Base-by-base conservation (phyloP, 2,797 vertebrate species). In the Rhadinocentrus ornatus region DNA sequence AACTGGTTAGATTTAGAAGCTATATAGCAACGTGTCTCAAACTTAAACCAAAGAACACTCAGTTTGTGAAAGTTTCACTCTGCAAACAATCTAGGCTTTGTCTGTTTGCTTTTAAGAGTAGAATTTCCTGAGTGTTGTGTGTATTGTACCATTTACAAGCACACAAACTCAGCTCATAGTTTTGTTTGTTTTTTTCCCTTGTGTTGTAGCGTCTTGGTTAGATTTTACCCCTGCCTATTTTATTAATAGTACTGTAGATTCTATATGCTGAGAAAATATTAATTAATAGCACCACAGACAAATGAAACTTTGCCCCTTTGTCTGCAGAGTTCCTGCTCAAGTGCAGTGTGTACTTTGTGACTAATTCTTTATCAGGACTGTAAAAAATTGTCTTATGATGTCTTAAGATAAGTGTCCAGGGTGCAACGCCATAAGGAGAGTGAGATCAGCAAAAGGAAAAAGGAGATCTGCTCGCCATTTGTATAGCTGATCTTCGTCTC, bases 321-420 rank as follows among this genome's bases (percentile, higher is more conserved):
- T 75, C 20, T 67, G n/a, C 31, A 20, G 59, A 73, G 62, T 71
- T 73, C 83, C 66, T 56, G 66, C 63, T 57, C 31, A 6, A 54
- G 77, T 71, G 46, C 20, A 18, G 20, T 83, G 77, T 94, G 89
- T 88, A 92, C 90, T 93, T 89, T 91, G 86, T 89, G 81, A 93
- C 86, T 79, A 81, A 86, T 67, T 60, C 73, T 80, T 89, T 91
- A 91, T 92, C 78, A 81, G 65, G 73, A 91, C 78, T 91, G 80
- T 93, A 90, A 93, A 92, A 88, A 78, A 77, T 54, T 71, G 73
- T 84, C 90, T 77, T 31, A 68, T 90, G 87, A 78, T 84, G 59
- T 60, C 53, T 81, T 59, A 62, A 55, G 70, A 81, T 65, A 66
- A 13, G 63, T 66, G 74, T 73, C 72, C 73, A 72, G 57, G 48